Evolutionary conservation across 2,888 invertebrate genomes (phyloP).

Genomic region (Eupithecia abbreviata): DNA sequence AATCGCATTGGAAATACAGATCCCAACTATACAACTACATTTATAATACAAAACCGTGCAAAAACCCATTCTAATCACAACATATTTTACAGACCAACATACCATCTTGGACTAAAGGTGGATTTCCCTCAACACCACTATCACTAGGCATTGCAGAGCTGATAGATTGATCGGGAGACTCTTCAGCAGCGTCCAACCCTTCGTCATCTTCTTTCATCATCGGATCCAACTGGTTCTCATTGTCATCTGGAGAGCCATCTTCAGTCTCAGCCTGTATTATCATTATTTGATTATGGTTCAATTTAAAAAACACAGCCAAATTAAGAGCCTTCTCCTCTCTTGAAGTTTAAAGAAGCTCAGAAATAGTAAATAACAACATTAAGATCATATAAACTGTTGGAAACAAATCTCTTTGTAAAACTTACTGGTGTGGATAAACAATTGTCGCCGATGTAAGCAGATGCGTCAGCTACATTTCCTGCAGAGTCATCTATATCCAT

Average conservation of each 20-base stretch:
- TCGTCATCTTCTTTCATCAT: slow-evolving; percentile 69
- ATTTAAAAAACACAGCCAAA: background rate
- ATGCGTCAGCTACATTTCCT: slow-evolving; percentile 68
- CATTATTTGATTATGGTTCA: slow-evolving; percentile 12
- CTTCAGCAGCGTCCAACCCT: slow-evolving; percentile 68
- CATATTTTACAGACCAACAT: slow-evolving; percentile 33
- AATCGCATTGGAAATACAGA: slow-evolving; percentile 8
- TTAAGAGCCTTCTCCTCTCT: background rate
- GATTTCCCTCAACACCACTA: slow-evolving; percentile 72
- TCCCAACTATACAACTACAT: slow-evolving; percentile 8
- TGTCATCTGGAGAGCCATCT: slow-evolving; percentile 71
- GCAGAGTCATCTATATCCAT: slow-evolving; percentile 79
- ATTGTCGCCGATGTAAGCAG: slow-evolving; percentile 79
- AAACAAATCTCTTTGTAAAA: slow-evolving; percentile 1
- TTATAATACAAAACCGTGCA: slow-evolving; percentile 11
- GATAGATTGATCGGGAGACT: slow-evolving; percentile 80
- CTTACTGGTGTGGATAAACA: slow-evolving; percentile 80
- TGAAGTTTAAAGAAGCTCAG: background rate
- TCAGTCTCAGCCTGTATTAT: slow-evolving; percentile 64
- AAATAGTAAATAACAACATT: background rate
- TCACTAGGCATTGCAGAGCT: slow-evolving; percentile 78
- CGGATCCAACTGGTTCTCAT: slow-evolving; percentile 67
- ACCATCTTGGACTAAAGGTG: slow-evolving; percentile 76
- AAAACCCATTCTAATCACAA: slow-evolving; percentile 7
- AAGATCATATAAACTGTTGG: background rate